Evolutionary conservation across 2,888 invertebrate genomes (phyloP).

Genomic region (Cyrtodaria siliqua): DNA sequence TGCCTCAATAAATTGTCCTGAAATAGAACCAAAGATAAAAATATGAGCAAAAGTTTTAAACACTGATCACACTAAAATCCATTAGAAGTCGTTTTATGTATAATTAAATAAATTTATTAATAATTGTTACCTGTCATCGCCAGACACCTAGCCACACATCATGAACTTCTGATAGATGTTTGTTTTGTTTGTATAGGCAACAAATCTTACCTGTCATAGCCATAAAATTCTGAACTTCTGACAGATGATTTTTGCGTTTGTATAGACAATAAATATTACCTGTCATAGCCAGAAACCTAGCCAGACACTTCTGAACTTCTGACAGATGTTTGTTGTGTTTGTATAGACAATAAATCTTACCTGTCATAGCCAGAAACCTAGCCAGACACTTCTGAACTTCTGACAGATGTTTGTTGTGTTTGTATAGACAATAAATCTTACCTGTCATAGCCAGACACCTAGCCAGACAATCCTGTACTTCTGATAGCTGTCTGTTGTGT

Average conservation of each 20-base stretch:
- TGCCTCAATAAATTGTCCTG: conserved; percentile 86
- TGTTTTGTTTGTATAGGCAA: conserved; percentile 88
- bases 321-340: conserved; percentile 87
- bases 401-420: conserved; percentile 87
- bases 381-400: conserved; percentile 87
- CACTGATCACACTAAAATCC: too few species aligned
- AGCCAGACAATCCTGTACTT: conserved; percentile 87
- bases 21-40: conserved; percentile 51
- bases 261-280: too few species aligned
- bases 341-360: too few species aligned
- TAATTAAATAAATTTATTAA: too few species aligned
- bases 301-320: conserved; percentile 87
- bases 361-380: conserved; percentile 87
- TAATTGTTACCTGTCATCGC: conserved; percentile 88
- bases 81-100: too few species aligned
- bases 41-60: too few species aligned
- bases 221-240: conserved; percentile 87
- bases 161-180: conserved; percentile 86
- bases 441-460: conserved; percentile 87
- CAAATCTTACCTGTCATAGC: conserved; percentile 88
- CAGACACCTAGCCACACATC: conserved; percentile 88
- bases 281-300: conserved; percentile 87
- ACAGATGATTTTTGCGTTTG: conserved; percentile 87
- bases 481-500: conserved; percentile 87
- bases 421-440: conserved; percentile 86